Evolutionary conservation across 2,113 vertebrate genomes (phyloP).

Genomic region (Pampusana beccarii): DNA sequence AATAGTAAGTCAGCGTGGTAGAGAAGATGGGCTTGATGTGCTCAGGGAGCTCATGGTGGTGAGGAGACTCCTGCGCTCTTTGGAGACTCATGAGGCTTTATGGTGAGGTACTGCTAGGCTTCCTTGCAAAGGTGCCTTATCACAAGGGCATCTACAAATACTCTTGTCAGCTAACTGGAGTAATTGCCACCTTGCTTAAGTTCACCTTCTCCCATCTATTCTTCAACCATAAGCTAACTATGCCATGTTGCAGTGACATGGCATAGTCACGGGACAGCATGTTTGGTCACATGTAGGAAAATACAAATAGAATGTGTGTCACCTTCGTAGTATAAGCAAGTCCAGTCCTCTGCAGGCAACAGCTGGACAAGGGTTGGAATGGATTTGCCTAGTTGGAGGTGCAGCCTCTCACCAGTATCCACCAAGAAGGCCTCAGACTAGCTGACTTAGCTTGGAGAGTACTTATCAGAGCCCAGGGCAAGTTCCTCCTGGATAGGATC

Average conservation of each 20-base stretch:
- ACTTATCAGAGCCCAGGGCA: background rate
- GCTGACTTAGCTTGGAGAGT: background rate
- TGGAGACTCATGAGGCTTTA: background rate
- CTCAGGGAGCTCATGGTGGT: background rate
- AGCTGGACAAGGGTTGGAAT: background rate
- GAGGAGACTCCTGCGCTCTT: background rate
- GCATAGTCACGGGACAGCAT: fast-evolving
- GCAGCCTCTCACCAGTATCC: background rate
- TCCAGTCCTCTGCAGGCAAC: background rate
- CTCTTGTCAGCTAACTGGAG: background rate
- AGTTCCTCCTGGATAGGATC: background rate
- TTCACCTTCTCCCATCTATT: background rate
- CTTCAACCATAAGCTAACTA: background rate
- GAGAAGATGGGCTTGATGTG: background rate
- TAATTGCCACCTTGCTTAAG: background rate
- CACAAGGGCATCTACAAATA: background rate
- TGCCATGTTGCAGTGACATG: fast-evolving
- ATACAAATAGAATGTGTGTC: background rate
- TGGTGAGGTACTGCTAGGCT: background rate
- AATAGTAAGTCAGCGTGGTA: background rate
- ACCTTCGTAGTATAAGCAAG: background rate
- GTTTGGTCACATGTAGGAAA: background rate
- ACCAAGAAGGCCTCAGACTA: background rate
- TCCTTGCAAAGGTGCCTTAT: background rate
- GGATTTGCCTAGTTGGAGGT: background rate